These are phyloP conservation scores for Mesorhabditis sp. DNA, from an alignment of 2,888 invertebrate genomes.

Conservation along the genomic window DNA sequence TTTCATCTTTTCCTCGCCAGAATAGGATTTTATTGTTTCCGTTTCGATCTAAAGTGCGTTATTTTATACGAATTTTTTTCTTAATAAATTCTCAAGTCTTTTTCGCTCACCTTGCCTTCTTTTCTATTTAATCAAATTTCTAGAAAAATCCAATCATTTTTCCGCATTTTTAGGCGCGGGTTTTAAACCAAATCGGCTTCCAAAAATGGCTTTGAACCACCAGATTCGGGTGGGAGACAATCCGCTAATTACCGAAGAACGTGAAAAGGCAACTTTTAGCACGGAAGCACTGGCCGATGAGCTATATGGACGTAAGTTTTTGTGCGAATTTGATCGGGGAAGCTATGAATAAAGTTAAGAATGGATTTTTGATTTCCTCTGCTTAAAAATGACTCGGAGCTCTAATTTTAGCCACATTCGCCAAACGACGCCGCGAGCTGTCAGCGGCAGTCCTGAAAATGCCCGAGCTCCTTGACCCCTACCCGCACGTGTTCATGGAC, in stretches of 20 bases:
- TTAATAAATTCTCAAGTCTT: no score
- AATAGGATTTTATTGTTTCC: no score
- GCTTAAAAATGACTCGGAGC: neutral
- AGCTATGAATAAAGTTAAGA: slow-evolving; percentile 9
- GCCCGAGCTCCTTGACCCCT: slow-evolving; percentile 47
- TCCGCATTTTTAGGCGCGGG: no score
- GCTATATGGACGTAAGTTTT: slow-evolving; percentile 24
- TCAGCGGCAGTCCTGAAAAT: slow-evolving; percentile 50
- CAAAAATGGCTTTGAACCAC: slow-evolving; percentile 20
- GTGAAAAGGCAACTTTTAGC: slow-evolving; percentile 28
- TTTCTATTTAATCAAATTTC: no score
- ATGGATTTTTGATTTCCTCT: slow-evolving; percentile 4
- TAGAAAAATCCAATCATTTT: no score
- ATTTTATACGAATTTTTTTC: no score
- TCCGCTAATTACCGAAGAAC: slow-evolving; percentile 38
- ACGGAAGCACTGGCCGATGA: slow-evolving; percentile 26
- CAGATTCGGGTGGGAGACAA: slow-evolving; percentile 31
- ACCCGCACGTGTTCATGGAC: slow-evolving; percentile 51
- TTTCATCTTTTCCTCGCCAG: no score
- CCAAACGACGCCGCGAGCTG: slow-evolving; percentile 30
- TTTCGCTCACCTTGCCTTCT: no score
- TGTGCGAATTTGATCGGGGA: no score
- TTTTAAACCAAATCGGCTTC: no score
- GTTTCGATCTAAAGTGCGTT: no score
- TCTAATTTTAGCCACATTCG: neutral